These are phyloP conservation scores for Drosophila maculinotata DNA, from an alignment of 2,888 invertebrate species.

Conservation along the genomic window DNA sequence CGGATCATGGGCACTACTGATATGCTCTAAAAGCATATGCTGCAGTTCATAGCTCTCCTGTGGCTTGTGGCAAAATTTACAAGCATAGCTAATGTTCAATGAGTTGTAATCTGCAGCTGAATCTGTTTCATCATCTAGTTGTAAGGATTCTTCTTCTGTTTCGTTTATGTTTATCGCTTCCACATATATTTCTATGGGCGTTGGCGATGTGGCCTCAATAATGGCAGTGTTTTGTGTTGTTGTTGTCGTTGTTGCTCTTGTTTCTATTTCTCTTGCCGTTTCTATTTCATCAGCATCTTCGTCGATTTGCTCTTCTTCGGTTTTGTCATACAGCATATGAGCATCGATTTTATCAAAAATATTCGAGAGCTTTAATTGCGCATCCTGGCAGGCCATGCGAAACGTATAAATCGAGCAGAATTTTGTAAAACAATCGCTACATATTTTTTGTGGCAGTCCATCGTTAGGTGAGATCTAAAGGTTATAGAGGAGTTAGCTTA, in stretches of 20 bases:
- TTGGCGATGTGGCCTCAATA: slow-evolving; percentile 31
- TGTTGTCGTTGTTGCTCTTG: slow-evolving; percentile 20
- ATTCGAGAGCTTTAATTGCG: slow-evolving; percentile 76
- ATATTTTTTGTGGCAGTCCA: slow-evolving; percentile 82
- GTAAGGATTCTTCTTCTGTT: slow-evolving; percentile 7
- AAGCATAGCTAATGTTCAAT: slow-evolving; percentile 64
- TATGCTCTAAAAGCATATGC: slow-evolving; percentile 72
- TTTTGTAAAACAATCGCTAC: slow-evolving; percentile 81
- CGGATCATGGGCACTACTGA: slow-evolving; percentile 65
- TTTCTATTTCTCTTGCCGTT: slow-evolving; percentile 20
- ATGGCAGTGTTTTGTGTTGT: slow-evolving; percentile 71
- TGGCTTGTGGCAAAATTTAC: slow-evolving; percentile 77
- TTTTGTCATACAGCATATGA: slow-evolving; percentile 66
- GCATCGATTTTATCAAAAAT: slow-evolving; percentile 82
- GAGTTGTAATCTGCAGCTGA: slow-evolving; percentile 31
- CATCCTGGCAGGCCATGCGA: slow-evolving; percentile 77
- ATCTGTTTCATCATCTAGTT: slow-evolving; percentile 17
- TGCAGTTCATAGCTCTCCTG: slow-evolving; percentile 73
- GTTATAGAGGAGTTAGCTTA: not conserved
- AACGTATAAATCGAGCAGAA: slow-evolving; percentile 79
- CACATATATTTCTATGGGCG: slow-evolving; percentile 52
- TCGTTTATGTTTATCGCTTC: slow-evolving; percentile 47
- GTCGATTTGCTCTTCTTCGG: slow-evolving; percentile 28
- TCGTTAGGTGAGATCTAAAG: slow-evolving; percentile 78
- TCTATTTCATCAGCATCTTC: slow-evolving; percentile 6